Evolutionary conservation across 2,113 vertebrate species (phyloP).

Genomic region (Limnothrissa miodon): DNA sequence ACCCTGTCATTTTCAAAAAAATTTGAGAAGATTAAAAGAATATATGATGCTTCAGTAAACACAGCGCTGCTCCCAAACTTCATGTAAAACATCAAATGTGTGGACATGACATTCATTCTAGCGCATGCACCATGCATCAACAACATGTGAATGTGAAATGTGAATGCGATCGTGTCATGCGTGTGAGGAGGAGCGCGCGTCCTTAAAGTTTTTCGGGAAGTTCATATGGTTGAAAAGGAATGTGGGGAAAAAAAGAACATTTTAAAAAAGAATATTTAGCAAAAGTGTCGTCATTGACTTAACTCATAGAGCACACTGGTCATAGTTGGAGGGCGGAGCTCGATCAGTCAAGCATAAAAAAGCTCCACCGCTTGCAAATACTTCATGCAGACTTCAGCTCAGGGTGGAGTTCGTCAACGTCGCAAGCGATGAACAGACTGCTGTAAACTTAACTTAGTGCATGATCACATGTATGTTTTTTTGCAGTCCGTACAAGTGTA

Average conservation of each 20-base stretch:
- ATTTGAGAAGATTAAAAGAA: neutral
- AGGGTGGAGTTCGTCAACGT: constrained; percentile 14
- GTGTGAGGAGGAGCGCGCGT: neutral
- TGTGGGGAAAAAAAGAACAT: neutral
- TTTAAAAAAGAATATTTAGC: neutral
- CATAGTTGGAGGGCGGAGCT: neutral
- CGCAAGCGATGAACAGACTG: neutral
- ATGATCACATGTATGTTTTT: neutral
- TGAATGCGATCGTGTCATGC: neutral
- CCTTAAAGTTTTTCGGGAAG: neutral
- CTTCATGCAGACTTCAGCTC: constrained; percentile 2
- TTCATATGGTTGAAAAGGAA: neutral
- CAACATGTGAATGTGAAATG: neutral
- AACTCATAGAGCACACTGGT: neutral
- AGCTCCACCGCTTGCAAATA: neutral
- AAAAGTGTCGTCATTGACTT: neutral
- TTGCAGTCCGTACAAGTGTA: neutral
- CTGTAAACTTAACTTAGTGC: constrained; percentile 2
- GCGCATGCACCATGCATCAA: neutral
- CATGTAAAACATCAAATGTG: neutral
- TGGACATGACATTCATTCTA: neutral
- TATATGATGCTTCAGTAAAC: neutral
- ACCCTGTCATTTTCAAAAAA: neutral
- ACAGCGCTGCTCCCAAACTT: neutral
- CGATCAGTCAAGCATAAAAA: neutral